Percentiles rank a stretch among this genome's conserved stretches.
phyloP scores from a whole-genome alignment of 2,888 invertebrate species.

The Xiphydria camelus region DNA sequence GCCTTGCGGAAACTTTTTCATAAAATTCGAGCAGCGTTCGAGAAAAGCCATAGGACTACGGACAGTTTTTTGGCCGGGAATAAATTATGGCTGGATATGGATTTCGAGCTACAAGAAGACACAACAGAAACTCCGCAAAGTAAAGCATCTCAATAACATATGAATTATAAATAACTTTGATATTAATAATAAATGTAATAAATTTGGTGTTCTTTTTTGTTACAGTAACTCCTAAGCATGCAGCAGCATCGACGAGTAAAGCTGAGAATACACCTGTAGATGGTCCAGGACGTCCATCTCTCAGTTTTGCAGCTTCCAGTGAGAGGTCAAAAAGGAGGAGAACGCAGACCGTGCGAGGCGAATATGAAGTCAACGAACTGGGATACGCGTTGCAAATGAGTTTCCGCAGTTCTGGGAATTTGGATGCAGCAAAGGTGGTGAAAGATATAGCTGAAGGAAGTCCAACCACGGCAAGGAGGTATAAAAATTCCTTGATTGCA shows the following conservation, averaged over 20 bases:
- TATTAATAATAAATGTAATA: too few species aligned
- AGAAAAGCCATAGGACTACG: slow-evolving; percentile 16
- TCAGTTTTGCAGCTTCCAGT: slow-evolving; percentile 20
- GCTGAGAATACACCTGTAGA: too few species aligned
- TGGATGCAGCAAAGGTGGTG: slow-evolving; percentile 24
- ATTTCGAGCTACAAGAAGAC: slow-evolving; percentile 15
- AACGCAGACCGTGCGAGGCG: slow-evolving; percentile 17
- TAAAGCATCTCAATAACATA: too few species aligned
- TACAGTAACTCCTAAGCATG: too few species aligned
- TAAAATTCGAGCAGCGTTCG: slow-evolving; percentile 14
- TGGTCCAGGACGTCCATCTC: slow-evolving; percentile 25
- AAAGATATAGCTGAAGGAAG: slow-evolving; percentile 19
- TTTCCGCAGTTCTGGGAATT: slow-evolving; percentile 23
- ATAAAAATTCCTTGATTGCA: slow-evolving; percentile 15
- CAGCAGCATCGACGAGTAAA: slow-evolving; percentile 10
- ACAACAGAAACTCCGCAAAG: slow-evolving; percentile 6
- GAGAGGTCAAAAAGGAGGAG: slow-evolving; percentile 23
- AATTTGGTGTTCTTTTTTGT: too few species aligned
- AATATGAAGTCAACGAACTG: slow-evolving; percentile 11
- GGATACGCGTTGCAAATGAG: slow-evolving; percentile 26
- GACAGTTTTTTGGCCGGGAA: slow-evolving; percentile 15
- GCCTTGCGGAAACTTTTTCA: not conserved
- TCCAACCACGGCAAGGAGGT: slow-evolving; percentile 22
- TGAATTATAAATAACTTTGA: too few species aligned
- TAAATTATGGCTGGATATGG: slow-evolving; percentile 16